Percentiles rank a stretch among this genome's conserved stretches.
These are phyloP conservation scores for Hemichromis elongatus DNA, from an alignment of 2,113 vertebrate species.

Conservation along the genomic window DNA sequence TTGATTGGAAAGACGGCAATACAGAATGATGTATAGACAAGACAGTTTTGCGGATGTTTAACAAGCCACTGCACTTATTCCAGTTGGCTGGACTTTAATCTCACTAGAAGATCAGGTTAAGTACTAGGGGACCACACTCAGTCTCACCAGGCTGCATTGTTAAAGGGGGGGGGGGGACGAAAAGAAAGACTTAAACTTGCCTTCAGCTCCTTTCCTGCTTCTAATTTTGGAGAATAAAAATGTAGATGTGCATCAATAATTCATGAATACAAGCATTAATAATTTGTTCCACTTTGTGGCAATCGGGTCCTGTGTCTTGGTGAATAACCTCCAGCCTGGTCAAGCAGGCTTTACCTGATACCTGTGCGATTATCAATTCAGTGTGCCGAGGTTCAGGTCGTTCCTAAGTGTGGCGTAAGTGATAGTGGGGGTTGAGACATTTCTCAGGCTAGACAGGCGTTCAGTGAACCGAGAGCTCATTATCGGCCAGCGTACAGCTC, in stretches of 20 bases:
- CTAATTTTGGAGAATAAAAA: constrained; percentile 12
- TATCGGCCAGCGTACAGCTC: constrained; percentile 32
- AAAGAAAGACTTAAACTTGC: background rate
- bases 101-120: constrained; percentile 36
- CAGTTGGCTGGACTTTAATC: constrained; percentile 41
- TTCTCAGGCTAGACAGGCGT: constrained; percentile 26
- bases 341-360: constrained; percentile 5
- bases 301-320: background rate
- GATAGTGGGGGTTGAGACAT: background rate
- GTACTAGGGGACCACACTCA: constrained; percentile 2
- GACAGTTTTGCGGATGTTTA: constrained; percentile 41
- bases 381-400: background rate
- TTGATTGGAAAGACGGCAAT: constrained; percentile 36
- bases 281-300: constrained; percentile 44
- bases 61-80: constrained; percentile 50
- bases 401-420: background rate
- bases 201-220: background rate
- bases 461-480: constrained; percentile 46
- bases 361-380: constrained; percentile 8
- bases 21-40: background rate
- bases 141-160: background rate
- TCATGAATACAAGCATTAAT: constrained; percentile 45
- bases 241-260: constrained; percentile 46
- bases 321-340: background rate
- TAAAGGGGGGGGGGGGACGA: background rate